Evolutionary conservation across 2,888 invertebrate genomes (phyloP), one percentile per base, ranked within the genome.

Genomic region (Vannuccia rotundouncinata): DNA sequence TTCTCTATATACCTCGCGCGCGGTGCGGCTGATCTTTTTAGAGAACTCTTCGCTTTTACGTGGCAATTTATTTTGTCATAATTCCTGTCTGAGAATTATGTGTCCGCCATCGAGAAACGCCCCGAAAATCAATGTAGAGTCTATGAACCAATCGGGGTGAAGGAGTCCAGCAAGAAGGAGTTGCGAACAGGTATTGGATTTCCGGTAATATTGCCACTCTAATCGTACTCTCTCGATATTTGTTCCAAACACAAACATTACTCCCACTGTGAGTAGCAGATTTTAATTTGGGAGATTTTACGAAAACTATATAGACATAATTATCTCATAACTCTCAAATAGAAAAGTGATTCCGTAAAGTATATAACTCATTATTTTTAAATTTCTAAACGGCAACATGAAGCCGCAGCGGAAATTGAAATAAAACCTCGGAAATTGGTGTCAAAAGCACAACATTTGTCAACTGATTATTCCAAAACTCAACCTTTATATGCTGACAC

Each of bases 61-160:
- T 66, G 66, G 66, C 66, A 66, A 66, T 66, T 66, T 66, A 66
- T 66, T 66, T 66, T 66, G 66, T 66, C 66, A 66, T 66, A 66
- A 66, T 66, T 66, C 66, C 66, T 22, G 22, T 66, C 66, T 66
- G 17, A 22, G 66, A 66, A 66, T 22, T 66, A 66, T 22, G 66
- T 66, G 66, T 66, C 66, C 66, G 66, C 66, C 66, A 66, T 27
- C 22, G 66, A 66, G 22, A 66, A 66, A 13, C 5, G 10, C 25
- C 22, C 66, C 66, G 5, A 22, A 66, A 66, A 66, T 66, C 66
- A 66, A 66, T 66, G 66, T 5, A 2, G 66, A 22, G 22, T 66
- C 66, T 66, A 22, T 5, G 10, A 66, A 22, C 66, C 66, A 66
- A 66, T 66, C 66, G 66, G 10, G 66, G 22, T 22, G 25, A 17